A percentile compares a stretch with the other conserved stretches of the same genome.
These are phyloP conservation scores for Ichneumon xanthorius DNA, from an alignment of 2,888 invertebrate species.

Conservation along the genomic window DNA sequence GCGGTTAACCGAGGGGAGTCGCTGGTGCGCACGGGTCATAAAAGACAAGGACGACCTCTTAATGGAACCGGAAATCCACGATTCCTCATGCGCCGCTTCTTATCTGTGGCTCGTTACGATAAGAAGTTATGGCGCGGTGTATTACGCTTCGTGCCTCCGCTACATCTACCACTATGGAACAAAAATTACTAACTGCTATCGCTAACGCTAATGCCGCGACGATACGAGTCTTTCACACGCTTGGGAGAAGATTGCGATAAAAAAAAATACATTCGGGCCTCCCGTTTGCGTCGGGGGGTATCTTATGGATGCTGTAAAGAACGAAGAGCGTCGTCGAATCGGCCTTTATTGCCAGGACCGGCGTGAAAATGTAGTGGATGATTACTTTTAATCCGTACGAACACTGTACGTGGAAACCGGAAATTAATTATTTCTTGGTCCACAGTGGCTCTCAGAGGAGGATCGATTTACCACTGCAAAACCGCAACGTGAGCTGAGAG, in stretches of 20 bases:
- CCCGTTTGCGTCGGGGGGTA: conserved; percentile 11
- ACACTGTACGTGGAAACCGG: conserved; percentile 60
- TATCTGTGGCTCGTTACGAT: conserved; percentile 62
- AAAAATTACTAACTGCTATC: conserved; percentile 36
- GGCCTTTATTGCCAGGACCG: conserved; percentile 34
- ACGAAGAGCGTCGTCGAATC: conserved; percentile 35
- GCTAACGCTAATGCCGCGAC: conserved; percentile 18
- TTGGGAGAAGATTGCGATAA: conserved; percentile 29
- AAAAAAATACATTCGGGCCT: conserved; percentile 1
- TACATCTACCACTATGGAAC: conserved; percentile 7
- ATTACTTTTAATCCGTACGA: conserved; percentile 25
- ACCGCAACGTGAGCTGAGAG: conserved; percentile 41
- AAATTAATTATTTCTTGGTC: conserved; percentile 58
- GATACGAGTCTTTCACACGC: conserved; percentile 17
- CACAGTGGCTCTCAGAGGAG: conserved; percentile 31
- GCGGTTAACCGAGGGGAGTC: neutral
- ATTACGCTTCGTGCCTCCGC: neutral
- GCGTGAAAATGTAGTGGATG: conserved; percentile 43
- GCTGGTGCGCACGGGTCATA: conserved; percentile 25
- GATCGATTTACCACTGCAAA: neutral
- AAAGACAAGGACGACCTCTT: conserved; percentile 56
- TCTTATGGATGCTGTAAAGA: conserved; percentile 45
- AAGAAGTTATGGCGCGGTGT: conserved; percentile 47
- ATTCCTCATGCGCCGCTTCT: conserved; percentile 48
- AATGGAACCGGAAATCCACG: conserved; percentile 65